Evolutionary conservation across 2,113 vertebrate species (phyloP), one percentile per base, ranked within the genome.

Genomic region (Calonectris borealis): DNA sequence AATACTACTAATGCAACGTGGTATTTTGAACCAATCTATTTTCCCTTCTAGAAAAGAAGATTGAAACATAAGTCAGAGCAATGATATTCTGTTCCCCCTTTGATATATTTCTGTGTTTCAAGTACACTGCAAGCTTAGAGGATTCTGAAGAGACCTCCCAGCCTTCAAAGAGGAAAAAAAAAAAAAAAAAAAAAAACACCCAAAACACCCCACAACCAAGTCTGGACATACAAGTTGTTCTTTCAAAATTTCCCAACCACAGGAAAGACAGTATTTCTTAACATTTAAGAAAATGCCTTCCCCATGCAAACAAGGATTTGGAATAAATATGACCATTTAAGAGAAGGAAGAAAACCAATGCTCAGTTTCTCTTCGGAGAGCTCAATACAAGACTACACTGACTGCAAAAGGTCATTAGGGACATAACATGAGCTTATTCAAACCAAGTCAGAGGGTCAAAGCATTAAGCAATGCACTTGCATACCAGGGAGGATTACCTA

Each of bases 361-460:
- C 18, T 57, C 11, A 29, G 14, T 17, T 75, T 48, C n/a, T 73
- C 31, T 54, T 54, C 16, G 9, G 34, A 77, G 36, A 60, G 8
- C 38, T 68, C 65, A 48, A 6, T 6, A 26, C 4, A 89, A 84
- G 57, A 60, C 65, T 51, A 73, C 20, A 9, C 0, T 17, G 55
- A 83, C 48, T 40, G 46, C 26, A 64, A 75, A 68, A 94, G 83
- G 84, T 85, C 60, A 52, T n/a, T 29, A 55, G 38, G 87, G 82
- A 78, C 68, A 81, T n/a, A 49, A 65, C 48, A 46, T 1, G 36
- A 94, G 76, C 18, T 92, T 77, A 90, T 21, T 89, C 75, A 88
- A 66, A 92, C 44, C 42, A 86, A 92, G 90, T 75, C 92, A 93
- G 34, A 70, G 79, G 86, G 81, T 76, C 79, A 85, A 65, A 76